Conservation (phyloP, 2,113 vertebrate species). For the Cygnus atratus region DNA sequence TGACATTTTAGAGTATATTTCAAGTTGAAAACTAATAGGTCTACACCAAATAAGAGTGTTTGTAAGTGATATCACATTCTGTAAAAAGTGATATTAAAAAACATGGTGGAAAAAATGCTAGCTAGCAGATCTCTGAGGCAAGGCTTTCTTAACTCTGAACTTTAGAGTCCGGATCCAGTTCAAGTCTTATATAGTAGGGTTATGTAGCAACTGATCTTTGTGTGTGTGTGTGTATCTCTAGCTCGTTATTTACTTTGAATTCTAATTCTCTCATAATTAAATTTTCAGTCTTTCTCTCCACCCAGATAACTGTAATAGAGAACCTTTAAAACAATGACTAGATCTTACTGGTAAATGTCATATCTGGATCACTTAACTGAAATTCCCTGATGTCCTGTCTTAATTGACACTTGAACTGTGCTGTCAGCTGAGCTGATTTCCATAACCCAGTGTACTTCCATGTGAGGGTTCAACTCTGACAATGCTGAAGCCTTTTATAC, state of each 20-base stretch:
- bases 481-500: neutral
- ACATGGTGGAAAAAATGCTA: neutral
- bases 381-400: slow-evolving; percentile 23
- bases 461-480: neutral
- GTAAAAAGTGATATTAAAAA: neutral
- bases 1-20: neutral
- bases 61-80: neutral
- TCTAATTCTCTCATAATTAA: neutral
- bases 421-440: slow-evolving; percentile 44
- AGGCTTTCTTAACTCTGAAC: neutral
- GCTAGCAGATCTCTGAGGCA: neutral
- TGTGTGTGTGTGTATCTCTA: neutral
- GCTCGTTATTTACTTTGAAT: neutral
- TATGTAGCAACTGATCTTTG: neutral
- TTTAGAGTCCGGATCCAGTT: neutral
- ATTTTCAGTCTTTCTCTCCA: neutral
- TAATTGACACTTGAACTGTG: slow-evolving; percentile 55
- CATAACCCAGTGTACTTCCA: slow-evolving; percentile 14
- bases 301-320: neutral
- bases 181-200: no score
- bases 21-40: neutral
- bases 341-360: neutral
- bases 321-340: slow-evolving; percentile 5
- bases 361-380: slow-evolving; percentile 26
- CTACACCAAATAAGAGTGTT: neutral